Percentiles rank a stretch among this genome's conserved stretches.
Evolutionary conservation across 2,797 vertebrate species (phyloP).

Genomic region (Otus scops): DNA sequence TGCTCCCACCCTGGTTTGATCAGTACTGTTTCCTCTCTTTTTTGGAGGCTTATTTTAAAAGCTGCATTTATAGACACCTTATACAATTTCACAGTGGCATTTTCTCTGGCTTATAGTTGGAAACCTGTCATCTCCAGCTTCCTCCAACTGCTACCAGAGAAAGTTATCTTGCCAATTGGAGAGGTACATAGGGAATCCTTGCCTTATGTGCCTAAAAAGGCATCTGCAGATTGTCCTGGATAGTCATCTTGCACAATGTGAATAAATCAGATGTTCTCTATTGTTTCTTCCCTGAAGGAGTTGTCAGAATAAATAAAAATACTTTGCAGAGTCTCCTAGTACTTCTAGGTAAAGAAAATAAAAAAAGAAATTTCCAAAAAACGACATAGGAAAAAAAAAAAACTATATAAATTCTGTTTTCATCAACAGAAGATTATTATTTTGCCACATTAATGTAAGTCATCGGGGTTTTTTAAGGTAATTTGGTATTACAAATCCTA

Average conservation of each 20-base stretch:
- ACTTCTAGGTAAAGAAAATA: not conserved
- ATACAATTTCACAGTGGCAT: not conserved
- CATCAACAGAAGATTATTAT: not conserved
- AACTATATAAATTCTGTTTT: not conserved
- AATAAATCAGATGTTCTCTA: conserved; percentile 3
- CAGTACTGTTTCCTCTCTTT: not conserved
- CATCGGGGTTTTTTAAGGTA: not conserved
- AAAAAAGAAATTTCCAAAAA: not conserved
- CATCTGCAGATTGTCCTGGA: not conserved
- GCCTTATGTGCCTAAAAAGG: not conserved
- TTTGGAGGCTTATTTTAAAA: not conserved
- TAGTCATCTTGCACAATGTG: not conserved
- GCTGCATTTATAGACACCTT: not conserved
- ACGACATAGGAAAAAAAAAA: not conserved
- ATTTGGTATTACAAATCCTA: not conserved
- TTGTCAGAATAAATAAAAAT: conserved; percentile 18
- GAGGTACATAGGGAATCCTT: not conserved
- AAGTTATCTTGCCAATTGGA: not conserved
- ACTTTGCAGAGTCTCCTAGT: not conserved
- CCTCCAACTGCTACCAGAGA: not conserved
- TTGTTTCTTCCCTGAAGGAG: not conserved
- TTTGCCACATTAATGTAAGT: not conserved
- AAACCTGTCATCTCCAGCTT: not conserved
- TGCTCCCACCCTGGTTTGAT: not conserved
- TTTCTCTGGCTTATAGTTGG: not conserved